Evolutionary conservation across 1,140 invertebrate genomes (phyloP).

Genomic region (Drosophila azteca): DNA sequence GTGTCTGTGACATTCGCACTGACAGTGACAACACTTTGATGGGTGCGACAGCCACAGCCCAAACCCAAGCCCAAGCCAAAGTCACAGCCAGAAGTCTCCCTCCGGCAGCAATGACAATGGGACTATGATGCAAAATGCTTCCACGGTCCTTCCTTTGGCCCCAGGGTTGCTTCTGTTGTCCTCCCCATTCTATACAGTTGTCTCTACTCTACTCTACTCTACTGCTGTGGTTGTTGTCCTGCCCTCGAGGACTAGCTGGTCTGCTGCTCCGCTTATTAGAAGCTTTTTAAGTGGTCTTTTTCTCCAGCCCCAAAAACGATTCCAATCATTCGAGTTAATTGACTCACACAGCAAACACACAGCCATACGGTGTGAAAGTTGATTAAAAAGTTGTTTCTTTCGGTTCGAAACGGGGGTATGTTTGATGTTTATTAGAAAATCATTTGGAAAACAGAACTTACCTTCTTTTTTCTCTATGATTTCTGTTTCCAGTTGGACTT

Average conservation of each 20-base stretch:
- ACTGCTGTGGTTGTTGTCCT: conserved; percentile 27
- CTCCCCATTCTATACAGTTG: conserved; percentile 24
- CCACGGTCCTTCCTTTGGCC: conserved; percentile 17
- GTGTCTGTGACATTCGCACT: conserved; percentile 83
- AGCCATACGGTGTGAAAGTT: conserved; percentile 46
- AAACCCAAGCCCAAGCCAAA: conserved; percentile 31
- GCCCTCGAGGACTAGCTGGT: conserved; percentile 25
- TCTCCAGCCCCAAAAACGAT: conserved; percentile 31
- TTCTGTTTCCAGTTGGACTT: conserved; percentile 13
- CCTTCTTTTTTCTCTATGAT: background rate
- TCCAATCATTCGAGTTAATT: conserved; percentile 70
- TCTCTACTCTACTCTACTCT: conserved; percentile 17
- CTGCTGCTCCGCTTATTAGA: conserved; percentile 43
- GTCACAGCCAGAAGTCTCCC: conserved; percentile 31
- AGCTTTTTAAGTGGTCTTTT: conserved; percentile 59
- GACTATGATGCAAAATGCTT: conserved; percentile 66
- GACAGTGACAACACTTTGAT: conserved; percentile 84
- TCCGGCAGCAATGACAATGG: conserved; percentile 53
- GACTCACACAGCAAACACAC: conserved; percentile 11
- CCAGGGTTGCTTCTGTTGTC: conserved; percentile 39
- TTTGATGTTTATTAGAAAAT: conserved; percentile 1
- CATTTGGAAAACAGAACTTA: too few species aligned
- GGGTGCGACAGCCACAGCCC: conserved; percentile 45
- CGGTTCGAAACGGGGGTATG: background rate
- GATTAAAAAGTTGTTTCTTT: conserved; percentile 61